phyloP scores from a whole-genome alignment of 2,113 vertebrate species.

The Onychostoma macrolepis region DNA sequence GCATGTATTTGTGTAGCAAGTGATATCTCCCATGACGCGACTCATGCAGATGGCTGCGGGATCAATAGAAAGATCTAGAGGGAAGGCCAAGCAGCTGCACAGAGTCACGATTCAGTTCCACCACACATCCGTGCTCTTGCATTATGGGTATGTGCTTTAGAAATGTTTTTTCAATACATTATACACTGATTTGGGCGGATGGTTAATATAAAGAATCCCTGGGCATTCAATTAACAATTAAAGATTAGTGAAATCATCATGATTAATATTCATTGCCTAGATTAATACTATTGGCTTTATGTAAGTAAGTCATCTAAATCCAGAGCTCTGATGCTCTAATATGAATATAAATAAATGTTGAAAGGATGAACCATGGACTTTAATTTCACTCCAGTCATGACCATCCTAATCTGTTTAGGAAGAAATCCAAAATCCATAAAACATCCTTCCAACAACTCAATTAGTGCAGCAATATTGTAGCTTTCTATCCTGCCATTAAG shows the following conservation, averaged over 20 bases:
- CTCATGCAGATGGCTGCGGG: neutral
- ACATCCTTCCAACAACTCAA: neutral
- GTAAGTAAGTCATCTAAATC: neutral
- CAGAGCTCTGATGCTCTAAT: neutral
- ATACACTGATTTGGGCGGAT: neutral
- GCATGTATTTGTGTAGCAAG: neutral
- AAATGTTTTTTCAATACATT: neutral
- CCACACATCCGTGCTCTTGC: neutral
- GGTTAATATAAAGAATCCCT: neutral
- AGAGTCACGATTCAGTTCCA: neutral
- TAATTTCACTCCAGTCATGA: neutral
- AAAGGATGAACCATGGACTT: neutral
- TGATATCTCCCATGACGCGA: conserved; percentile 17
- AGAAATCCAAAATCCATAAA: conserved; percentile 1
- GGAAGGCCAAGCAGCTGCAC: neutral
- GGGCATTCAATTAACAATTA: neutral
- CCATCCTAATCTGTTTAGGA: neutral
- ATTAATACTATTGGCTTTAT: neutral
- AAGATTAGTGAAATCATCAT: conserved; percentile 7
- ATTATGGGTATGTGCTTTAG: neutral
- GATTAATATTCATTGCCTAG: neutral
- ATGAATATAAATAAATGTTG: neutral
- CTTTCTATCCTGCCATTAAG: neutral
- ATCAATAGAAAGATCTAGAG: conserved; percentile 13
- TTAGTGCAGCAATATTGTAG: neutral